Conservation (phyloP, 2,113 vertebrate genomes). For the Amazona vittata region DNA sequence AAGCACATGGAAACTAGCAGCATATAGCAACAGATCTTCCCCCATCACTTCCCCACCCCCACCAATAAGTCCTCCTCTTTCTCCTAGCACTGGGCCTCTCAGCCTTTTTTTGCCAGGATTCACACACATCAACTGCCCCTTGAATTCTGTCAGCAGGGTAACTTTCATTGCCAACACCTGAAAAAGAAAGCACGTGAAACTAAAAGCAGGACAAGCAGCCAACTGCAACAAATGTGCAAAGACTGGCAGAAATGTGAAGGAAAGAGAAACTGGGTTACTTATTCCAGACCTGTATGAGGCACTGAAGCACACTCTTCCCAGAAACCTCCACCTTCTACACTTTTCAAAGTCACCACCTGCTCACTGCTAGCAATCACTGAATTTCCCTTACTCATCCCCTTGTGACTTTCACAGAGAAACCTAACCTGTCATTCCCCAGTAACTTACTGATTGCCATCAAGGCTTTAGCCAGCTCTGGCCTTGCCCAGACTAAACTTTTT, state of each 20-base stretch:
- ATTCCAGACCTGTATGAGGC: neutral
- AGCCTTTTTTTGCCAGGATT: neutral
- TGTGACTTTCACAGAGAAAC: neutral
- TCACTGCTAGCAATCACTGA: neutral
- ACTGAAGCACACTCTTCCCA: too few relatives aligned
- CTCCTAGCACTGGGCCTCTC: neutral
- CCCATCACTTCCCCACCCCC: neutral
- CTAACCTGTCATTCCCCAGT: neutral
- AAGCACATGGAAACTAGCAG: neutral
- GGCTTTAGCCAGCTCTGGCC: neutral
- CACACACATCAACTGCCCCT: fast-evolving
- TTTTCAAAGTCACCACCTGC: neutral
- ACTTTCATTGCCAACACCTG: neutral
- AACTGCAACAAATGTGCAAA: neutral
- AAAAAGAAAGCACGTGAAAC: neutral
- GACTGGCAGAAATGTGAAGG: fast-evolving
- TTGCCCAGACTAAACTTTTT: neutral
- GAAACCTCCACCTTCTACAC: neutral
- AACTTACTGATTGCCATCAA: neutral
- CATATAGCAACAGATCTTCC: neutral
- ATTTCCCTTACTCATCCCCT: neutral
- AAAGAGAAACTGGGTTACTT: neutral
- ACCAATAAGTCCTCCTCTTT: neutral
- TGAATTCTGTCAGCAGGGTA: neutral
- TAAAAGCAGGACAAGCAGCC: neutral